phyloP scores from a whole-genome alignment of 1,140 invertebrate genomes.

The Drosophila jambulina region DNA sequence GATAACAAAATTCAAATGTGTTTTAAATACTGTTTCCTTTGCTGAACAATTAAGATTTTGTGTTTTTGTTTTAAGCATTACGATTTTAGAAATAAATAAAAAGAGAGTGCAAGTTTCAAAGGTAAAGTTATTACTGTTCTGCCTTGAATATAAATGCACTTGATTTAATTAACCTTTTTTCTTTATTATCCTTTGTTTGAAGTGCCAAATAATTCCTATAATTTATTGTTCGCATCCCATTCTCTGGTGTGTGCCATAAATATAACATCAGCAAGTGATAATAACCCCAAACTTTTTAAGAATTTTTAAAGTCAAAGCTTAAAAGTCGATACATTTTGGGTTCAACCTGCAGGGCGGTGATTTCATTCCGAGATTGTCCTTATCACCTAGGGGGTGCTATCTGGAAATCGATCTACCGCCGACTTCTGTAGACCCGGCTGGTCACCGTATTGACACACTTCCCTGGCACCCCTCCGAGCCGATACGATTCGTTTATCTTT shows the following conservation, averaged over 20 bases:
- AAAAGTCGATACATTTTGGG: slow-evolving; percentile 14
- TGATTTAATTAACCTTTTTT: not conserved
- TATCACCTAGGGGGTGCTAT: slow-evolving; percentile 4
- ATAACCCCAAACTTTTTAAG: not conserved
- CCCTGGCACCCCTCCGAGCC: not conserved
- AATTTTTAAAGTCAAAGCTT: not conserved
- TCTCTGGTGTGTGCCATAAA: not conserved
- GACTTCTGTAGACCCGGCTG: slow-evolving; percentile 44
- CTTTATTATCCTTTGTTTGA: not conserved
- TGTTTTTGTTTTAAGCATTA: not conserved
- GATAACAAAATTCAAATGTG: not conserved
- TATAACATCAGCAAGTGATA: not conserved
- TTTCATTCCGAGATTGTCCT: slow-evolving; percentile 10
- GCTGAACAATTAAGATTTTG: not conserved
- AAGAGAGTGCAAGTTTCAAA: too few species aligned
- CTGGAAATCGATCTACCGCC: slow-evolving; percentile 20
- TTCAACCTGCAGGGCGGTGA: not conserved
- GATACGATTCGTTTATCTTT: slow-evolving; percentile 47
- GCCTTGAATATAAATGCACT: not conserved
- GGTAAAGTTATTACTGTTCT: not conserved
- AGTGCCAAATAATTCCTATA: too few species aligned
- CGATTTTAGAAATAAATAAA: not conserved
- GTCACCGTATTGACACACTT: slow-evolving; percentile 27
- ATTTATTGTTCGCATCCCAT: too few species aligned
- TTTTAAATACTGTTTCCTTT: not conserved